These are phyloP conservation scores for Eumerus sabulonum DNA, from an alignment of 2,888 invertebrate genomes.

Conservation along the genomic window DNA sequence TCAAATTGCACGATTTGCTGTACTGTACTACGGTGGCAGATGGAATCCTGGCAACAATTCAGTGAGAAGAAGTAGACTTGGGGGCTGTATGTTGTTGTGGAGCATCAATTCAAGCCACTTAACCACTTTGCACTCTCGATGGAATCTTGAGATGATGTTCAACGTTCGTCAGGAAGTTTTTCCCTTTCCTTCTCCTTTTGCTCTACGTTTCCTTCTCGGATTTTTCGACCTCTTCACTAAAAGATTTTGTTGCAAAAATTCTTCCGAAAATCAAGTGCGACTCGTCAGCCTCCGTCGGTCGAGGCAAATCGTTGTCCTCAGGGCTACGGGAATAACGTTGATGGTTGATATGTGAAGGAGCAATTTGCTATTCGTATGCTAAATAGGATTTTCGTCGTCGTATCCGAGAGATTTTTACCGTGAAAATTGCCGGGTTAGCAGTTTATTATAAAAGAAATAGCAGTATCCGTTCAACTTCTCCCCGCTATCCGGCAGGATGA, in stretches of 20 bases:
- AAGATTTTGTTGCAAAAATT: constrained; percentile 32
- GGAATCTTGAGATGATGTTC: constrained; percentile 68
- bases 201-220: constrained; percentile 1
- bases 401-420: constrained; percentile 46
- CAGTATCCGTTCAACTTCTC: constrained; percentile 66
- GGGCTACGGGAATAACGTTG: neutral
- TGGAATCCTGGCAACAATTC: constrained; percentile 7
- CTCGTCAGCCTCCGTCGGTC: constrained; percentile 8
- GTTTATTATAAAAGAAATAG: constrained; percentile 76
- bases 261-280: constrained; percentile 22
- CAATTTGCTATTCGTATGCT: constrained; percentile 68
- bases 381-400: constrained; percentile 61
- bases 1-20: too few species aligned
- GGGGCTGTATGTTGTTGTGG: constrained; percentile 3
- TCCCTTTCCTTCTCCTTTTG: neutral
- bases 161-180: constrained; percentile 60
- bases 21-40: too few species aligned
- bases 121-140: constrained; percentile 67
- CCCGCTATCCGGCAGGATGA: neutral
- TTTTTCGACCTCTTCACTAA: constrained; percentile 46
- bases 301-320: neutral
- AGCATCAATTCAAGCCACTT: constrained; percentile 68
- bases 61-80: neutral
- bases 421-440: constrained; percentile 74
- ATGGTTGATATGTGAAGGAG: constrained; percentile 33